A percentile compares a stretch with the other conserved stretches of the same genome.
Conservation (phyloP, 1,140 invertebrate genomes). For the Parapsyche elsis region DNA sequence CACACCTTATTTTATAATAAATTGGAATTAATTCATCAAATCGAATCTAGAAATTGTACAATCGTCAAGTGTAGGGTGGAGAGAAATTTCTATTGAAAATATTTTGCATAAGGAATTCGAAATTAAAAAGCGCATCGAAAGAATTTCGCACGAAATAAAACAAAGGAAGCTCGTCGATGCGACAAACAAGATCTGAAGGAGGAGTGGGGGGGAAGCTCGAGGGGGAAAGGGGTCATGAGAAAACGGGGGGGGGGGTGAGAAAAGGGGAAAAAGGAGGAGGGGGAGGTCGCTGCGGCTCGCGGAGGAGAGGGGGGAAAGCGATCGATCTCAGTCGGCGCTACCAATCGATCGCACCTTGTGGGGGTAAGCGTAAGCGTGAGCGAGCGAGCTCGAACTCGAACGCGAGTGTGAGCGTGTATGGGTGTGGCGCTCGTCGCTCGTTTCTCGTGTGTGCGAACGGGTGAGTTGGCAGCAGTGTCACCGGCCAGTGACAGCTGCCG, state of each 20-base stretch:
- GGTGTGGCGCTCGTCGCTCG: background rate
- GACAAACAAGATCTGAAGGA: background rate
- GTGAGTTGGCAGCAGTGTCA: background rate
- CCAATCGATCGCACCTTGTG: conserved; percentile 1
- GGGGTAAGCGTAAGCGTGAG: background rate
- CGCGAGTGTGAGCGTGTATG: background rate
- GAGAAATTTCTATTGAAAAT: too few relatives aligned
- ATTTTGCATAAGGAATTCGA: background rate
- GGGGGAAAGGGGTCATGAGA: too few relatives aligned
- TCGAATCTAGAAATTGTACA: too few relatives aligned
- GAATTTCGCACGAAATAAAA: background rate
- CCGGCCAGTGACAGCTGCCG: conserved; percentile 4
- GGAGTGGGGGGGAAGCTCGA: background rate
- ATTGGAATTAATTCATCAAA: too few relatives aligned
- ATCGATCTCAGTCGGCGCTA: background rate
- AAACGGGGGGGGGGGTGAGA: too few relatives aligned
- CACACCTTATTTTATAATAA: too few relatives aligned
- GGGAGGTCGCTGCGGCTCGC: background rate
- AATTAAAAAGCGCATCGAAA: background rate
- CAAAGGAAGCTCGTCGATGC: background rate
- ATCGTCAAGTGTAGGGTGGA: too few relatives aligned
- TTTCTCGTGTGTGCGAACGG: too few relatives aligned
- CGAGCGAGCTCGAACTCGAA: background rate
- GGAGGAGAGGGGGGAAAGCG: background rate
- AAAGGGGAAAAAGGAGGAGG: too few relatives aligned